Percentiles rank a stretch among this genome's conserved stretches.
Conservation (phyloP, 1,140 invertebrate species). For the Pogonognathellus flavescens region DNA sequence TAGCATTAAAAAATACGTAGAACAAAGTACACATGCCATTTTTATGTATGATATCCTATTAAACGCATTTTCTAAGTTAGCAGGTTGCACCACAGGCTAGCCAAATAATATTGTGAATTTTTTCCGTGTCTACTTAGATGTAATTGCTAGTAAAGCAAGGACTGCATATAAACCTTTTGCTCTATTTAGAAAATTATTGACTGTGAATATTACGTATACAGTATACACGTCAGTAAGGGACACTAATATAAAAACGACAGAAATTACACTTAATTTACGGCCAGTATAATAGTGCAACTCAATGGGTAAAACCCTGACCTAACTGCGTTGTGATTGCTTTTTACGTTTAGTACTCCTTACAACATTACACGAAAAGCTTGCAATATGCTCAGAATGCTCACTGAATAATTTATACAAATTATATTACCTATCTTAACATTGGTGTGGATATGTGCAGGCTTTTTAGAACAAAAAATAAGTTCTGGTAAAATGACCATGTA, state of each 20-base stretch:
- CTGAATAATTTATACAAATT: not conserved
- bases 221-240: not conserved
- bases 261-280: not conserved
- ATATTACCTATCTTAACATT: not conserved
- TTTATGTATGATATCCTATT: too few species aligned
- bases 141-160: not conserved
- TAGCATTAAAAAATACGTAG: too few species aligned
- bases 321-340: not conserved
- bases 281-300: not conserved
- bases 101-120: too few species aligned
- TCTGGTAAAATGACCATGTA: conserved; percentile 46
- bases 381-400: not conserved
- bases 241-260: not conserved
- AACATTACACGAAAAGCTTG: not conserved
- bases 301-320: conserved; percentile 33
- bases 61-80: too few species aligned
- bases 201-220: not conserved
- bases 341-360: not conserved
- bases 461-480: conserved; percentile 31
- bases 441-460: not conserved
- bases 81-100: too few species aligned
- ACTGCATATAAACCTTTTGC: conserved; percentile 6
- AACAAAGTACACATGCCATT: too few species aligned
- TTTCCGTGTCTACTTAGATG: too few species aligned
- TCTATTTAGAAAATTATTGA: conserved; percentile 28